Base-by-base conservation (phyloP, 2,113 vertebrate species). In the Engystomops pustulosus region DNA sequence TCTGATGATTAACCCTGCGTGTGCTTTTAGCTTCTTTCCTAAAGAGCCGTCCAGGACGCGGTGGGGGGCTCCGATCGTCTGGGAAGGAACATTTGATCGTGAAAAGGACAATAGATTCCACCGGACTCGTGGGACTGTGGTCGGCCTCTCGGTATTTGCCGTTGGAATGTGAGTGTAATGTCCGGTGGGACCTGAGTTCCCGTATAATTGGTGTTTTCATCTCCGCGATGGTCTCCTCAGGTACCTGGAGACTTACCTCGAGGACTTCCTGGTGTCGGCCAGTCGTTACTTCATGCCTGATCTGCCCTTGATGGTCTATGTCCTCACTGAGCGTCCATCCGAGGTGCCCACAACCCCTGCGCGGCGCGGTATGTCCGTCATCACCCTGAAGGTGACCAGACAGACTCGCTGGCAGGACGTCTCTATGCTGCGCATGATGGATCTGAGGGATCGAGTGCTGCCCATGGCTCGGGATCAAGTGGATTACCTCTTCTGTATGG, bases 401-500 rank as follows among this genome's bases (percentile, higher is more conserved):
- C 17, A 53, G n/a, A 0, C 15, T 2, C 69, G 72, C 14, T 83
- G 81, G 72, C 69, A 83, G 81, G 69, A 80, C 41, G 51, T 76
- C 69, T 83, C 72, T 27, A 75, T 65, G 81, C n/a, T 72, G 23
- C 68, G 72, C 32, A 47, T 72, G 51, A 60, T 60, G 27, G 55
- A 83, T 34, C 23, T 83, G 10, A 36, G 7, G 11, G 81, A 71
- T 17, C 23, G 58, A 3, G 38, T 83, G 3, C 12, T 83, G 4
- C 72, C 72, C 18, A 51, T 45, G 27, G 69, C 60, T 11, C 5
- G 2, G 12, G 44, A 68, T 18, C 60, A 80, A 68, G 78, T 80
- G 41, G 62, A 80, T 41, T 80, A 80, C 55, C 41, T 80, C 4
- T 80, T 80, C 62, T 80, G 78, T 30, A 68, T 68, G 62, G 78